Percentiles rank a stretch among this genome's conserved stretches.
Evolutionary conservation across 2,113 vertebrate species (phyloP).

Genomic region (Pycnonotus jocosus): DNA sequence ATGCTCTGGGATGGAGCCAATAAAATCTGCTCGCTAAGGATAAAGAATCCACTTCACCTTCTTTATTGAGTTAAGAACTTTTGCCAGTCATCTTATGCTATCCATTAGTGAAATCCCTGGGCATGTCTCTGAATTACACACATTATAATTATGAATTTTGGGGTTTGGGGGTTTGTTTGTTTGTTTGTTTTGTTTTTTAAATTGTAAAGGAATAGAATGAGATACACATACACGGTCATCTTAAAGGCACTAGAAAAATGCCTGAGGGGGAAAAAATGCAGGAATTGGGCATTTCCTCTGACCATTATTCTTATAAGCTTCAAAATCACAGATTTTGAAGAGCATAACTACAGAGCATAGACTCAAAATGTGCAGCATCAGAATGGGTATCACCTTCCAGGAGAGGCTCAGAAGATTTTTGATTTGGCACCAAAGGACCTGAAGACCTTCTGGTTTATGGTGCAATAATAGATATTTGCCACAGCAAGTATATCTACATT

Average conservation of each 20-base stretch:
- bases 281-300: not conserved
- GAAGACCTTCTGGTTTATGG: constrained; percentile 11
- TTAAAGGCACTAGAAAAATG: not conserved
- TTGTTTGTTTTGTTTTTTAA: not conserved
- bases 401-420: not conserved
- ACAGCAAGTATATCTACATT: constrained; percentile 33
- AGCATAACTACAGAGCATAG: not conserved
- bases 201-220: not conserved
- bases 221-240: not conserved
- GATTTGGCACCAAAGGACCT: not conserved
- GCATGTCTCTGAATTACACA: not conserved
- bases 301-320: not conserved
- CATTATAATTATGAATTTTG: not conserved
- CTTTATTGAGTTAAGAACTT: not conserved
- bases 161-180: no score
- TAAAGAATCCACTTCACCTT: not conserved
- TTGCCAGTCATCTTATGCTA: not conserved
- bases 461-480: constrained; percentile 49
- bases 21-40: not conserved
- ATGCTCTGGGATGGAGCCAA: not conserved
- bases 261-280: not conserved
- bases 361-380: not conserved
- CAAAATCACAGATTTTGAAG: not conserved
- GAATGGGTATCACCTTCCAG: not conserved
- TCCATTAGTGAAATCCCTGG: not conserved